Evolutionary conservation across 2,113 vertebrate genomes (phyloP).

Genomic region (Mus spicilegus): DNA sequence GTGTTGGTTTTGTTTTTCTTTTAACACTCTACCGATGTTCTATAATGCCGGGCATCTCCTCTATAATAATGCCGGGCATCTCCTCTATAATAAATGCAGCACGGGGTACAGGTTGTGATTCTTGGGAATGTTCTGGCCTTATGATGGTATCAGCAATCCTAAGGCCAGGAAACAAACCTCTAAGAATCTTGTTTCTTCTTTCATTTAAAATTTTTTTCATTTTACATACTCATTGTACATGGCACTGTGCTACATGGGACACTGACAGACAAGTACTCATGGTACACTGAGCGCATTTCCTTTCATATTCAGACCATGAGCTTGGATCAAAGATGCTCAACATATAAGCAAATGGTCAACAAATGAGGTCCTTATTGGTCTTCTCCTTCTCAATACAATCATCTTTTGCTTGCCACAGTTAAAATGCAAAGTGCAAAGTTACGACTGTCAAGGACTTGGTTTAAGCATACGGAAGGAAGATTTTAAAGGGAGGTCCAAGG

Average conservation of each 20-base stretch:
- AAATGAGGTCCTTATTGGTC: not conserved
- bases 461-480: accelerated
- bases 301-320: not conserved
- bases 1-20: not conserved
- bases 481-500: not conserved
- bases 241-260: not conserved
- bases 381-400: slow-evolving; percentile 7
- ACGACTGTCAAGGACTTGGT: not conserved
- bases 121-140: not conserved
- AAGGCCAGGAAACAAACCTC: not conserved
- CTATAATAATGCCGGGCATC: not conserved
- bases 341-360: not conserved
- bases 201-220: not conserved
- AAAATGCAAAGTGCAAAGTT: not conserved
- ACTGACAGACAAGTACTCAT: not conserved
- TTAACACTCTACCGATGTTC: not conserved
- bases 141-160: not conserved
- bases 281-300: not conserved
- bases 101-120: not conserved
- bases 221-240: not conserved
- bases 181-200: not conserved
- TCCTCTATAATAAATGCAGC: not conserved
- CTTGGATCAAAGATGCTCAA: not conserved
- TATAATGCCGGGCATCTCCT: not conserved
- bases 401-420: not conserved